These are phyloP conservation scores for Antechinus flavipes DNA, from an alignment of 2,113 vertebrate genomes.

Conservation along the genomic window DNA sequence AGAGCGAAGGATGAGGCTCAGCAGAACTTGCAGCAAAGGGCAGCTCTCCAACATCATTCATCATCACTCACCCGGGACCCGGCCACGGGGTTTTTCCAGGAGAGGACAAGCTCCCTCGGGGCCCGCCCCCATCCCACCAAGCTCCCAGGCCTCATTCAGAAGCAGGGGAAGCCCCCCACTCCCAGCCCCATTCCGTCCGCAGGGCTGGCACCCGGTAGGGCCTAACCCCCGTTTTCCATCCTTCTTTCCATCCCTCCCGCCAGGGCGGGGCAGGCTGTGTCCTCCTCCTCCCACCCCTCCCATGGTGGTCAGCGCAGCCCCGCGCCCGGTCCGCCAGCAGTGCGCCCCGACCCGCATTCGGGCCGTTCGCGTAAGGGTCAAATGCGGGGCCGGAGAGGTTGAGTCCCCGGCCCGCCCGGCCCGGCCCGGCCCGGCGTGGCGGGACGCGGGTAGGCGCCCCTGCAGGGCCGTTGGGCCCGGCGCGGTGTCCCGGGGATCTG, in stretches of 20 bases:
- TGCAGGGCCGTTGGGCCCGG: conserved; percentile 13
- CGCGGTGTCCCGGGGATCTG: conserved; percentile 48
- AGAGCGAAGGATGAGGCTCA: not conserved
- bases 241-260: not conserved
- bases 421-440: not conserved
- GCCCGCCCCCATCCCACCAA: not conserved
- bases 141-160: not conserved
- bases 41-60: conserved; percentile 71
- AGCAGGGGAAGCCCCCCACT: not conserved
- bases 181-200: not conserved
- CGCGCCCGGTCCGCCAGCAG: not conserved
- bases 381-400: too few species aligned
- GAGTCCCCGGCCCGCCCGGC: too few species aligned
- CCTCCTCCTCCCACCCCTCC: not conserved
- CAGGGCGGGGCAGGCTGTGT: not conserved
- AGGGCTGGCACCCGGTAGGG: conserved; percentile 27
- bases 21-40: conserved; percentile 71
- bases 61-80: conserved; percentile 76
- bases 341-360: not conserved
- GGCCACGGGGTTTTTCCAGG: conserved; percentile 53
- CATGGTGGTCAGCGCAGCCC: conserved; percentile 20
- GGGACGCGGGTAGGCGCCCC: too few species aligned
- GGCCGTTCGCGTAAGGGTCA: not conserved
- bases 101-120: conserved; percentile 57
- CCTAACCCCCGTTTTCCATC: not conserved